Percentiles rank a stretch among this genome's conserved stretches.
phyloP scores from a whole-genome alignment of 2,888 invertebrate genomes.

The Strigamia maritima region DNA sequence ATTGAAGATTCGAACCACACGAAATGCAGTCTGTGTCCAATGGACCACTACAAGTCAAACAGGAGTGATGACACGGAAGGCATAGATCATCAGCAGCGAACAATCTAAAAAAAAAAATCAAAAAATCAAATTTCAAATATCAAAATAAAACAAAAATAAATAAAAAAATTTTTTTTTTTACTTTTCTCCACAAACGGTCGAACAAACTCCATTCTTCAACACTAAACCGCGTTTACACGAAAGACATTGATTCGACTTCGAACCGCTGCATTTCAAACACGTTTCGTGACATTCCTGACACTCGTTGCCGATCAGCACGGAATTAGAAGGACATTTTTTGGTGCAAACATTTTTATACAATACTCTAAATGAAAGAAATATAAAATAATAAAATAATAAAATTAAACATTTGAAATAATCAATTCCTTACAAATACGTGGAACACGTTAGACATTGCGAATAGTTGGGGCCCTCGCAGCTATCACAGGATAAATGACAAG shows the following conservation, averaged over 20 bases:
- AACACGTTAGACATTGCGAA: conserved; percentile 77
- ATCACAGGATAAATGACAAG: conserved; percentile 74
- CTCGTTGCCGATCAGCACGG: not conserved
- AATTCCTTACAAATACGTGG: conserved; percentile 61
- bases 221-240: conserved; percentile 14
- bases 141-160: not conserved
- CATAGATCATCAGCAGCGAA: conserved; percentile 55
- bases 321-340: conserved; percentile 19
- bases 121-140: not conserved
- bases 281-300: conserved; percentile 33
- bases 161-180: not conserved
- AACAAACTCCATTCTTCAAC: conserved; percentile 17
- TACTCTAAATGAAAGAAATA: not conserved
- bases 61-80: conserved; percentile 64
- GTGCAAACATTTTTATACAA: conserved; percentile 9
- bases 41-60: conserved; percentile 64
- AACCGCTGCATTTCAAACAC: conserved; percentile 31
- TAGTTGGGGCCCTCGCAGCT: conserved; percentile 75
- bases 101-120: not conserved
- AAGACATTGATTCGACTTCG: conserved; percentile 3
- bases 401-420: not conserved
- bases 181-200: conserved; percentile 30
- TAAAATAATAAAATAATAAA: not conserved
- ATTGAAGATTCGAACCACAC: conserved; percentile 58
- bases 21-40: conserved; percentile 43